Evolutionary conservation across 2,888 invertebrate species (phyloP), one percentile per base, ranked within the genome.

Genomic region (Ormyrus rosae): DNA sequence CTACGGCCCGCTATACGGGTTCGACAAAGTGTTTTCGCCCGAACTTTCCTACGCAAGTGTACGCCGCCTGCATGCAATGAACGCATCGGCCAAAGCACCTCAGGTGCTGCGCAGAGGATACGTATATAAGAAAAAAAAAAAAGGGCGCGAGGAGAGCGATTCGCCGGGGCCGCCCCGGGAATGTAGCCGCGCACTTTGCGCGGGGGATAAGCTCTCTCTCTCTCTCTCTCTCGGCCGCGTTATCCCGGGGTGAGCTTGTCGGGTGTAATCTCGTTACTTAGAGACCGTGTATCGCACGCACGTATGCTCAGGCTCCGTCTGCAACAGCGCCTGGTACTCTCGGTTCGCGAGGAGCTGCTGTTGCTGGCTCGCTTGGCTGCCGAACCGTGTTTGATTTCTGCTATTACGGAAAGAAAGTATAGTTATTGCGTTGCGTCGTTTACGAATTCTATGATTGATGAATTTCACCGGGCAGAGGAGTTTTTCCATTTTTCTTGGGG

Each of bases 211-310:
- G 60, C 4, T 34, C 19, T 19, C 19, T 19, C 19, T 19, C 19
- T 19, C 19, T 19, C 19, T 19, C 19, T 19, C 19, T 19, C 34
- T 34, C 34, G 34, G 34, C 34, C 34, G 34, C 34, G 34, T 34
- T 34, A 34, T 34, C 34, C 34, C 51, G 53, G 7, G 55, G 7
- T 10, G 48, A 61, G 34, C 19, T 19, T 13, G 13, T 45, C 50
- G 7, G 34, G 19, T 19, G 69, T 70, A 78, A 78, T 71, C 78
- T 65, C 64, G 65, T 64, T 74, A 48, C 65, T 72, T 63, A 63
- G 46, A 63, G 63, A 53, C 61, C 13, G 11, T 50, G 46, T 19
- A 11, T 4, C 13, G 64, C 48, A 56, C 55, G 46, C 64, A 34
- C 45, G 69, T 50, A 55, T 34, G 13, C 11, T 58, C 13, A 46